These are phyloP conservation scores for Ferrisia virgata DNA, from an alignment of 2,888 invertebrate species.

Conservation along the genomic window DNA sequence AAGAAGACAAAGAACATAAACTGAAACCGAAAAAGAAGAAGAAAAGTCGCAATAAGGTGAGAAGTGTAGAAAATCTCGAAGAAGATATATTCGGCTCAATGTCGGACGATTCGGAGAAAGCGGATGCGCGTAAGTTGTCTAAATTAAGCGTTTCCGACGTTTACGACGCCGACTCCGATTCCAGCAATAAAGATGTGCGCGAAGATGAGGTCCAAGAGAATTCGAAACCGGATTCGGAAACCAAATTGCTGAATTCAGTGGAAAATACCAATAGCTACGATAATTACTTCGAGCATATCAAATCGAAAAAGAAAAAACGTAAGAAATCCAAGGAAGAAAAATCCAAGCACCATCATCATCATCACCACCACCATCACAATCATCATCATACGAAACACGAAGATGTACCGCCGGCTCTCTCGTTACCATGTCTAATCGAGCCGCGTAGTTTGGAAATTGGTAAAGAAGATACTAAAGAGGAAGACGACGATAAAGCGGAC, in stretches of 20 bases:
- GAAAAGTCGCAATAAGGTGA: slow-evolving; percentile 32
- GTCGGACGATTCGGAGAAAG: slow-evolving; percentile 64
- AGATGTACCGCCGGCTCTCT: slow-evolving; percentile 20
- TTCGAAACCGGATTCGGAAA: slow-evolving; percentile 58
- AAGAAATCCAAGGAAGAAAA: slow-evolving; percentile 55
- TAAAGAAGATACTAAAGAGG: slow-evolving; percentile 27
- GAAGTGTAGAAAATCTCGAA: slow-evolving; percentile 36
- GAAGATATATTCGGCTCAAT: slow-evolving; percentile 81
- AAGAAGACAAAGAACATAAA: slow-evolving; percentile 36
- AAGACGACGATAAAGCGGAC: slow-evolving; percentile 12
- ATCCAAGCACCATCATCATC: slow-evolving; percentile 50
- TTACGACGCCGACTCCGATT: slow-evolving; percentile 59
- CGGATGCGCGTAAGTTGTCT: slow-evolving; percentile 26
- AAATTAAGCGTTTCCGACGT: slow-evolving; percentile 53
- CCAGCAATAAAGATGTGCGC: slow-evolving; percentile 48
- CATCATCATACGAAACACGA: slow-evolving; percentile 53
- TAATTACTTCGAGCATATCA: slow-evolving; percentile 45
- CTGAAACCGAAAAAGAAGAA: slow-evolving; percentile 37
- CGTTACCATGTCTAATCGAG: slow-evolving; percentile 27
- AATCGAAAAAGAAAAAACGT: slow-evolving; percentile 52
- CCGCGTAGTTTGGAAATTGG: slow-evolving; percentile 8
- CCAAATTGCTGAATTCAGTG: slow-evolving; percentile 59
- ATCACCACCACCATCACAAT: slow-evolving; percentile 58
- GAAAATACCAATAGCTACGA: slow-evolving; percentile 45
- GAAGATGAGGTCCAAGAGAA: not conserved